Evolutionary conservation across 2,797 vertebrate genomes (phyloP), one percentile per base, ranked within the genome.

Genomic region (Setipinna tenuifilis): DNA sequence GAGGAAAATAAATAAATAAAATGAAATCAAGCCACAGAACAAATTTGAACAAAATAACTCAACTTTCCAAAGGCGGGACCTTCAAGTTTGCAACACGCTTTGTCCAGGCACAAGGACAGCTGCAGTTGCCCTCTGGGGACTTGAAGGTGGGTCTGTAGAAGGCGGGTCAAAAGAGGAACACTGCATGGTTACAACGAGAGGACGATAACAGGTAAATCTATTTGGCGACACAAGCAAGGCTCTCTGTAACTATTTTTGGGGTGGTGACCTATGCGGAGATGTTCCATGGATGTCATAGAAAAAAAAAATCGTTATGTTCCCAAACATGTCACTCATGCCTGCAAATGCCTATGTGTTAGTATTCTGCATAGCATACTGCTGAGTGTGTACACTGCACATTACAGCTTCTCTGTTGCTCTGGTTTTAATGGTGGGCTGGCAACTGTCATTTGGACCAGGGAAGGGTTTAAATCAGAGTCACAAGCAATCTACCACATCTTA

Each of bases 1-100:
- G 16, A 75, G 31, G 6, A 35, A 6, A 17, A 75, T 17, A 75
- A 59, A 21, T 19, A 59, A 59, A 59, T 19, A 59, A 35, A 75
- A 16, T 31, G 11, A 71, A 75, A 78, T 78, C 35, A 78, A 78
- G 44, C 16, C 71, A 9, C 35, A 44, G 71, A 78, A 88, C 90
- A 85, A 93, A 93, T 90, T 88, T 87, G 85, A 92, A n/a, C n/a
- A n/a, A n/a, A 91, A 89, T 89, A 81, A 89, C 87, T 90, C 87
- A 88, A 88, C 91, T 92, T 93, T 90, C 90, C 90, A 91, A 89
- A 90, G 89, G 85, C 85, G 86, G 85, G 85, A 90, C 89, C 85
- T 54, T 90, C 87, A 82, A 90, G 88, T 88, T 88, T 50, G 86
- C 87, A 59, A 9, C 83, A 86, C 89, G 87, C 85, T 90, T 92